Evolutionary conservation across 2,888 invertebrate genomes (phyloP).

Genomic region (Venustoraphidia nigricollis): DNA sequence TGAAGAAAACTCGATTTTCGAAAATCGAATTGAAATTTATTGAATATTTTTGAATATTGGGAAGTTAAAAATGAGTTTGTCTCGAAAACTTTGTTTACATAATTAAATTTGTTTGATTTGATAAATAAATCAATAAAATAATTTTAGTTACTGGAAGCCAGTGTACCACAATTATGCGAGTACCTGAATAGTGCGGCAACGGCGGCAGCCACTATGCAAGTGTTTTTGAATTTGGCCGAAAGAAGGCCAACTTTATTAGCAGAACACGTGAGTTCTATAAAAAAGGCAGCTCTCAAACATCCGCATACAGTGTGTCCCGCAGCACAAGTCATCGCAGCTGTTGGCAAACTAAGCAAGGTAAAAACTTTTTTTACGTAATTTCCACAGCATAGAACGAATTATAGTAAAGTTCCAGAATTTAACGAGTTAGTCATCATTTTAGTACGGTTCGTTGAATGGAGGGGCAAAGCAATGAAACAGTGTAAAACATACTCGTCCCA

Average conservation of each 20-base stretch:
- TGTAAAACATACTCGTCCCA: no score
- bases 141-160: slow-evolving; percentile 55
- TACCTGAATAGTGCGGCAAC: slow-evolving; percentile 49
- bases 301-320: slow-evolving; percentile 49
- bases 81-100: no score
- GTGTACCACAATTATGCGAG: slow-evolving; percentile 66
- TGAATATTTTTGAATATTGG: no score
- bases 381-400: no score
- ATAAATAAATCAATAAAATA: not conserved
- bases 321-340: slow-evolving; percentile 52
- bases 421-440: no score
- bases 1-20: no score
- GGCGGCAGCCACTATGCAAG: slow-evolving; percentile 48
- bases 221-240: slow-evolving; percentile 60
- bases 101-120: no score
- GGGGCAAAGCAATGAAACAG: no score
- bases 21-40: no score
- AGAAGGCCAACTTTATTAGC: slow-evolving; percentile 52
- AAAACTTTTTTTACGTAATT: slow-evolving; percentile 7
- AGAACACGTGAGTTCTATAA: slow-evolving; percentile 53
- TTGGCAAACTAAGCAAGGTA: slow-evolving; percentile 56
- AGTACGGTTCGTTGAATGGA: no score
- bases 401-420: no score
- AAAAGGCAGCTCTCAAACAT: slow-evolving; percentile 47
- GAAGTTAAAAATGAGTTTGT: no score